These are phyloP conservation scores for Timema cristinae DNA, from an alignment of 2,888 invertebrate species.

Conservation along the genomic window DNA sequence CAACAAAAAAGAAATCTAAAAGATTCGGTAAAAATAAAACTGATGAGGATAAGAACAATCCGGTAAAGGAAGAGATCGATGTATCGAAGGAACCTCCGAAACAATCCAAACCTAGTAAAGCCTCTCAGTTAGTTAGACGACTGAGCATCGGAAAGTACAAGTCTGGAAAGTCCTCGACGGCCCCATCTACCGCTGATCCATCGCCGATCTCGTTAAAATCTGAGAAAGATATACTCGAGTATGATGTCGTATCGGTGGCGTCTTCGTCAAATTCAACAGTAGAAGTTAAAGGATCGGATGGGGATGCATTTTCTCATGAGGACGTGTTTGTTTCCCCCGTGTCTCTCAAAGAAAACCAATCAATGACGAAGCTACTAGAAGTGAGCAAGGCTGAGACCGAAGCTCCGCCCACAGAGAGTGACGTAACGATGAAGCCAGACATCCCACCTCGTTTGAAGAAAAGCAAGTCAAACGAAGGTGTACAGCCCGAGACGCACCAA, in stretches of 20 bases:
- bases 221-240: no score
- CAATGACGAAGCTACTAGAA: no score
- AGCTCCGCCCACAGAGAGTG: no score
- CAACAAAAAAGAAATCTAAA: background rate
- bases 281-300: background rate
- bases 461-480: no score
- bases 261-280: background rate
- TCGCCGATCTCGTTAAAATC: background rate
- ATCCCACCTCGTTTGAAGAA: no score
- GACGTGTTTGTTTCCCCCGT: no score
- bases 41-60: background rate
- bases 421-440: no score
- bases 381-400: no score
- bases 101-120: conserved; percentile 26
- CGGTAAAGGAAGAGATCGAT: background rate
- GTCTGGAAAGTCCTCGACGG: background rate
- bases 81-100: background rate
- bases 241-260: background rate
- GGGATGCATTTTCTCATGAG: no score
- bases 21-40: background rate
- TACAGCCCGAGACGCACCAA: no score
- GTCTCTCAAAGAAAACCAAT: no score
- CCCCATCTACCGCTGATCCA: background rate
- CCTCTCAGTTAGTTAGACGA: conserved; percentile 29
- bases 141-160: conserved; percentile 28